A percentile compares a stretch with the other conserved stretches of the same genome.
phyloP scores from a whole-genome alignment of 1,140 invertebrate species.

The Orchestia grillus region DNA sequence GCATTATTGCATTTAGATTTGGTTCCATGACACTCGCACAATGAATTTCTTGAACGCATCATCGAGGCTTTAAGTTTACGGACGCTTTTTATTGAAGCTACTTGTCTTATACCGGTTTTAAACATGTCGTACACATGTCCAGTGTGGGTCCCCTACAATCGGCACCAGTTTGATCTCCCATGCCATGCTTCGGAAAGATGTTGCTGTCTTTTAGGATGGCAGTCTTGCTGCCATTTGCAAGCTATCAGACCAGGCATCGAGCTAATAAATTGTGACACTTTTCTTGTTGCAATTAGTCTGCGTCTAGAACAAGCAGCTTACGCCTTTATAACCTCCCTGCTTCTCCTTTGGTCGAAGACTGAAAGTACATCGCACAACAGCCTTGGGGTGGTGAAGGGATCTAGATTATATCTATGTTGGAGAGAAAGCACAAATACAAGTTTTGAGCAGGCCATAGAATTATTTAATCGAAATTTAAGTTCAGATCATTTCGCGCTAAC shows the following conservation, averaged over 20 bases:
- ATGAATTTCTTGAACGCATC: conserved; percentile 30
- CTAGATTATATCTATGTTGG: neutral
- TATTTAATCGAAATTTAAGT: neutral
- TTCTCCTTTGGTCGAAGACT: neutral
- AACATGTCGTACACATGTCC: conserved; percentile 43
- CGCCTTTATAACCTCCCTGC: neutral
- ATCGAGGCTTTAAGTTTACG: neutral
- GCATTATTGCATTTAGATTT: conserved; percentile 13
- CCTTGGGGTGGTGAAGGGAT: too few species aligned
- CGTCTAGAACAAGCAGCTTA: conserved; percentile 11
- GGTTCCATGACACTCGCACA: neutral
- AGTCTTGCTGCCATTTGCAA: conserved; percentile 44
- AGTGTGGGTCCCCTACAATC: neutral
- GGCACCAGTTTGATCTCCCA: conserved; percentile 36
- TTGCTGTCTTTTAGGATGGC: conserved; percentile 39
- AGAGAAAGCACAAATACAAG: neutral
- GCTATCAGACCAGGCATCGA: conserved; percentile 47
- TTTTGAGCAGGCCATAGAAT: neutral
- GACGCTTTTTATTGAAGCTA: conserved; percentile 36
- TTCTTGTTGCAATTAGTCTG: conserved; percentile 53
- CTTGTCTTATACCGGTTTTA: conserved; percentile 53
- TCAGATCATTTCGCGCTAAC: neutral
- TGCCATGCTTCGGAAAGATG: conserved; percentile 15
- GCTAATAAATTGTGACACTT: conserved; percentile 54
- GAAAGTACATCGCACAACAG: neutral